phyloP scores from a whole-genome alignment of 2,113 vertebrate species.

The Lagopus muta region DNA sequence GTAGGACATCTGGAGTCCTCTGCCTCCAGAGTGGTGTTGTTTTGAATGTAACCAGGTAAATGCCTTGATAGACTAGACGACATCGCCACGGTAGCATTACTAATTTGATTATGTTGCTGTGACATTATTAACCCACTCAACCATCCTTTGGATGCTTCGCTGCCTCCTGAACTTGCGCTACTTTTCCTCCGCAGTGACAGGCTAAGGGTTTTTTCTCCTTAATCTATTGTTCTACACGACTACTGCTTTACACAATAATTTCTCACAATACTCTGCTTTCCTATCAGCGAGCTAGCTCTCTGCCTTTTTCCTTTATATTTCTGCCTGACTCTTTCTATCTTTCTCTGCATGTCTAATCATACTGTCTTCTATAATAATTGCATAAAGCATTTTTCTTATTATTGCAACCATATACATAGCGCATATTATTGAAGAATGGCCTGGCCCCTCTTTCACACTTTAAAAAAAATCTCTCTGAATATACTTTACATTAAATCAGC shows the following conservation, averaged over 20 bases:
- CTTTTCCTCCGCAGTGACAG: constrained; percentile 18
- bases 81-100: constrained; percentile 55
- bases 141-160: constrained; percentile 47
- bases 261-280: constrained; percentile 27
- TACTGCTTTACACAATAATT: constrained; percentile 33
- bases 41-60: constrained; percentile 60
- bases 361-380: constrained; percentile 8
- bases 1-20: constrained; percentile 9
- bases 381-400: constrained; percentile 33
- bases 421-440: background rate
- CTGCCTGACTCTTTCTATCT: background rate
- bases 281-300: background rate
- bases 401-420: background rate
- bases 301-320: constrained; percentile 6
- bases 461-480: background rate
- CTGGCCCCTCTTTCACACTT: background rate
- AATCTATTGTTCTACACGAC: constrained; percentile 22
- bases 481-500: constrained; percentile 30
- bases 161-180: constrained; percentile 29
- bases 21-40: background rate
- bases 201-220: constrained; percentile 33
- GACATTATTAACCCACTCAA: constrained; percentile 69
- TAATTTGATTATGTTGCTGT: constrained; percentile 67
- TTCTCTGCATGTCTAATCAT: constrained; percentile 23
- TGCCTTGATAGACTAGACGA: constrained; percentile 39